These are phyloP conservation scores for Chaitophorus viminalis DNA, from an alignment of 2,888 invertebrate species.

Conservation along the genomic window DNA sequence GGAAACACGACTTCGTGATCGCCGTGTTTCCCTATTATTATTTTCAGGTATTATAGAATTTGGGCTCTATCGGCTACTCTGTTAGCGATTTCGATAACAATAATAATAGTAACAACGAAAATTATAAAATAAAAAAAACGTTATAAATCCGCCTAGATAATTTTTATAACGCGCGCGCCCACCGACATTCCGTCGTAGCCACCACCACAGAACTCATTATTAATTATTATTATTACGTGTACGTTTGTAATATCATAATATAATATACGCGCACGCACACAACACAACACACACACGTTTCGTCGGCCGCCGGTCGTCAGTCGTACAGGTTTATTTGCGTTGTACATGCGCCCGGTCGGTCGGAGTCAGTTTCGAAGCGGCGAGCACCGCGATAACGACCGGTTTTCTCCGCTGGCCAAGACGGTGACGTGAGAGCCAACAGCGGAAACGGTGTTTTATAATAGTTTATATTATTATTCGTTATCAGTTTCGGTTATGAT, in stretches of 20 bases:
- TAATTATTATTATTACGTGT: background rate
- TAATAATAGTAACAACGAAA: too few relatives aligned
- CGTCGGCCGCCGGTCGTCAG: conserved; percentile 31
- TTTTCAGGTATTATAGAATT: too few relatives aligned
- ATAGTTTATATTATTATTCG: too few relatives aligned
- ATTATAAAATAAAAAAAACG: too few relatives aligned
- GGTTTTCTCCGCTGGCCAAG: background rate
- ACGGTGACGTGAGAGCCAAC: background rate
- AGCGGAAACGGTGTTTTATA: too few relatives aligned
- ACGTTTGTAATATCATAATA: background rate
- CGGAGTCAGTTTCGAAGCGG: background rate
- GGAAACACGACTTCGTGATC: too few relatives aligned
- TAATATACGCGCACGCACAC: background rate
- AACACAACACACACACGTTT: background rate
- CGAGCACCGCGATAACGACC: background rate
- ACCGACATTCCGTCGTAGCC: background rate
- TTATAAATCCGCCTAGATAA: background rate
- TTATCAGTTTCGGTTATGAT: too few relatives aligned
- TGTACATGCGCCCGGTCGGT: background rate
- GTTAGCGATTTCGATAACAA: too few relatives aligned
- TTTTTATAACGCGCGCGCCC: background rate
- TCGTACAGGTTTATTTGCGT: conserved; percentile 23
- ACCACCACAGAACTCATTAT: too few relatives aligned
- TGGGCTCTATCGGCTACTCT: too few relatives aligned
- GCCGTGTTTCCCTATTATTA: too few relatives aligned